Base-by-base conservation (phyloP, 2,888 invertebrate species). In the Heliconius cydno region DNA sequence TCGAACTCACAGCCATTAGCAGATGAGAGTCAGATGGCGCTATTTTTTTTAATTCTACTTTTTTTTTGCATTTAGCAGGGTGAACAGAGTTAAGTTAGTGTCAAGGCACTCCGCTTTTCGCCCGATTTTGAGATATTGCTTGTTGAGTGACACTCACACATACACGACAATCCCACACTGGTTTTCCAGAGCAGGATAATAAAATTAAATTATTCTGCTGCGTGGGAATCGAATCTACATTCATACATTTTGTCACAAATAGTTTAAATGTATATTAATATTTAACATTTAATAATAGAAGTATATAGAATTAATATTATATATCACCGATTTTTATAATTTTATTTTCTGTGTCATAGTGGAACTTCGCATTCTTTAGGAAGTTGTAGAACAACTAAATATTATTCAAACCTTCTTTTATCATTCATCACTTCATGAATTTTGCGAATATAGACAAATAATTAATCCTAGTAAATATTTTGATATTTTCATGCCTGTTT, bases 241-340 rank as follows among this genome's bases (percentile, higher is more conserved):
- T 10, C 60, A n/a, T 60, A 12, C n/a, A 60, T 60, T 73, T 73
- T 73, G 73, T n/a, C 73, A 38, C 34, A 73, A 60, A 28, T 7
- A 34, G 15, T n/a, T 73, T 38, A 38, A 38, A n/a, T 73, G 15
- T 34, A 57, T 52, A 60, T 60, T n/a, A 60, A 60, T 60, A 60
- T 52, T 30, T n/a, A 60, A 60, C n/a, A 60, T 52, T 30, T 30
- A 72, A 30, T 72, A 73, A 73, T 73, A 73, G 57, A 60, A n/a
- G 6, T 57, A 73, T 30, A 30, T 73, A 73, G 30, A 60, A 34
- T 60, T 72, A 57, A 60, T 30, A 73, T 60, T 22, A 60, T 15
- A 73, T 60, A 60, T n/a, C 6, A 73, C n/a, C 30, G n/a, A 60
- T 73, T 73, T 60, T n/a, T n/a, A 7, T 60, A n/a, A 7, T 34